phyloP scores from a whole-genome alignment of 2,888 invertebrate genomes.

The Alitta virens region DNA sequence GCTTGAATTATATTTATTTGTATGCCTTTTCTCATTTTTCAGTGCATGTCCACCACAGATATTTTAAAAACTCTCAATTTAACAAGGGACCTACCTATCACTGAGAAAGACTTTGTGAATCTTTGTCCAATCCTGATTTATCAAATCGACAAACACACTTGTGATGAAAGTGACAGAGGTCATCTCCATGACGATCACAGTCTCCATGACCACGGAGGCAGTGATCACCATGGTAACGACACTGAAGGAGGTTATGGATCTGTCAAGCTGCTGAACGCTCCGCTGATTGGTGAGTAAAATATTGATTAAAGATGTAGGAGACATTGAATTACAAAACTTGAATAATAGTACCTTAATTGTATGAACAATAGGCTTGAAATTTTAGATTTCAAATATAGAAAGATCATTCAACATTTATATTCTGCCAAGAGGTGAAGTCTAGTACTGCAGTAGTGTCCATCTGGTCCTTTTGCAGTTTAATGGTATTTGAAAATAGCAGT shows the following conservation, averaged over 20 bases:
- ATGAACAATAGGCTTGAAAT: too few relatives aligned
- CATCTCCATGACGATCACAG: constrained; percentile 2
- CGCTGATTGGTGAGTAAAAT: not conserved
- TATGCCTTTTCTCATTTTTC: not conserved
- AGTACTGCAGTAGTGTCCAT: too few relatives aligned
- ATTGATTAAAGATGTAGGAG: not conserved
- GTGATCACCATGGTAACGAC: not conserved
- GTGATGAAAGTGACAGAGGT: constrained; percentile 10
- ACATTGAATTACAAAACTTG: too few relatives aligned
- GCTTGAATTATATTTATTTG: not conserved
- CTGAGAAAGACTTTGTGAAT: constrained; percentile 37
- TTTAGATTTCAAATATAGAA: too few relatives aligned
- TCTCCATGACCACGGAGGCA: constrained; percentile 2
- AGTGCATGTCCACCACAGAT: constrained; percentile 7
- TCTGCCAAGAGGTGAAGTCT: too few relatives aligned
- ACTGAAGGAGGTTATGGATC: not conserved
- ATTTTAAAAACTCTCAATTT: constrained; percentile 2
- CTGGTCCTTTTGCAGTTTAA: too few relatives aligned
- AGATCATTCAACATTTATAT: too few relatives aligned
- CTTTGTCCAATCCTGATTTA: constrained; percentile 53
- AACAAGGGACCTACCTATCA: not conserved
- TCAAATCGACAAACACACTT: constrained; percentile 40
- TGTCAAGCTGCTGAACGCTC: not conserved
- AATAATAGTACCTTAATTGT: too few relatives aligned
- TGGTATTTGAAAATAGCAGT: too few relatives aligned